These are phyloP conservation scores for Melipona bicolor DNA, from an alignment of 2,888 invertebrate species.

Conservation along the genomic window DNA sequence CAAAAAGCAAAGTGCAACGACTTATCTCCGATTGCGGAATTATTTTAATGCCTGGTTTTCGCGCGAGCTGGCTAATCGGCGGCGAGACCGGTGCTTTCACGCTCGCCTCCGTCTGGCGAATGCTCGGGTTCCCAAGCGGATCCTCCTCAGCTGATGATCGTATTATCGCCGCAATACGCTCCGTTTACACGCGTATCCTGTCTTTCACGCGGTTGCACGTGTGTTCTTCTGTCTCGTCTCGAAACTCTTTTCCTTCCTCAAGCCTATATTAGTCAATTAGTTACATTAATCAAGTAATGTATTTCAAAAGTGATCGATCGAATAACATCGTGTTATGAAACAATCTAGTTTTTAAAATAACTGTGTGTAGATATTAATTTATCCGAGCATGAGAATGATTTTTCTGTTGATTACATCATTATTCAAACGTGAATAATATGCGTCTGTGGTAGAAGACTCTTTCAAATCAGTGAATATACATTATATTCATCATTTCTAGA, in stretches of 20 bases:
- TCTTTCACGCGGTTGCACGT: not conserved
- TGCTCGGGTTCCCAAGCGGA: conserved; percentile 18
- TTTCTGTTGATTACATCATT: too few species aligned
- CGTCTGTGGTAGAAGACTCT: too few species aligned
- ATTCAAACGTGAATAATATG: too few species aligned
- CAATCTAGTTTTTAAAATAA: too few species aligned
- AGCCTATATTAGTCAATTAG: too few species aligned
- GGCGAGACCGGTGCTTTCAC: conserved; percentile 13
- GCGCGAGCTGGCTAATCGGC: conserved; percentile 12
- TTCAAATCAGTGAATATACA: too few species aligned
- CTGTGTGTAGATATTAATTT: too few species aligned
- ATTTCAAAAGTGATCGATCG: too few species aligned
- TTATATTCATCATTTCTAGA: too few species aligned
- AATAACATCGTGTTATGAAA: too few species aligned
- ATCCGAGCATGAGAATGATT: too few species aligned
- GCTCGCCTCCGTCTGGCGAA: not conserved
- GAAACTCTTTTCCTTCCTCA: not conserved
- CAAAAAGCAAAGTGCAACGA: not conserved
- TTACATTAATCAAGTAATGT: too few species aligned
- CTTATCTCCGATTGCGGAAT: conserved; percentile 1
- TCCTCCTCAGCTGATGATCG: not conserved
- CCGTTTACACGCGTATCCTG: conserved; percentile 17
- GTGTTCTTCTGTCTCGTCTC: not conserved
- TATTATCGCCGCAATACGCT: not conserved
- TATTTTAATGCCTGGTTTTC: conserved; percentile 11